These are phyloP conservation scores for Ellobium chinense DNA, from an alignment of 2,888 invertebrate species.

Conservation along the genomic window DNA sequence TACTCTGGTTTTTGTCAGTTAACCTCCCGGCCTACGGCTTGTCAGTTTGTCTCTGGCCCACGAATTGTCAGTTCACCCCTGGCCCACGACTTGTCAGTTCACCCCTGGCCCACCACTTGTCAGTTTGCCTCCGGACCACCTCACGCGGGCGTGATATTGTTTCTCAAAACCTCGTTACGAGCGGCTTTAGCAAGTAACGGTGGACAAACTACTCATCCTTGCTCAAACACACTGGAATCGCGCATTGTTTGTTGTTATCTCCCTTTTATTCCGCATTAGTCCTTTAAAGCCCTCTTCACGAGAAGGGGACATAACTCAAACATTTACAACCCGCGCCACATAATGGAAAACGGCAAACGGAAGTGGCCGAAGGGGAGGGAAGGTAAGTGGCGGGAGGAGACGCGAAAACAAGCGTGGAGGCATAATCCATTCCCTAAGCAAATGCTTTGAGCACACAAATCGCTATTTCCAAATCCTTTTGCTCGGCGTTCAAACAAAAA, in stretches of 20 bases:
- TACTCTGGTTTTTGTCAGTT: no score
- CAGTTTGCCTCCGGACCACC: no score
- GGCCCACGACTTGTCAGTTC: no score
- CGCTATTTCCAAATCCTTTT: conserved; percentile 8
- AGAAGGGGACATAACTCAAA: neutral
- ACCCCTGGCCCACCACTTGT: no score
- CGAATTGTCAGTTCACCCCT: no score
- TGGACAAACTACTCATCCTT: no score
- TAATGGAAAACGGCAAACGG: neutral
- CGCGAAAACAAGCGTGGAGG: neutral
- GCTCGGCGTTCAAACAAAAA: conserved; percentile 29
- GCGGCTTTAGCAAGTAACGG: no score
- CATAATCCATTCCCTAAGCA: conserved; percentile 38
- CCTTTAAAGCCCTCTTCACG: neutral
- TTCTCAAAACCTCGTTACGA: no score
- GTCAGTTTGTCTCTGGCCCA: no score
- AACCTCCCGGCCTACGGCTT: no score
- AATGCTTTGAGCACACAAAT: conserved; percentile 39
- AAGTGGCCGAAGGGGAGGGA: neutral
- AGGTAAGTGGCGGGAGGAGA: neutral
- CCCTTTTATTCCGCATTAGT: neutral
- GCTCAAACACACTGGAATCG: neutral
- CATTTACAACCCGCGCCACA: neutral
- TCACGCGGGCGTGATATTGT: no score
- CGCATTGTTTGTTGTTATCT: neutral